These are phyloP conservation scores for Aphaenogaster rudis DNA, from an alignment of 1,140 invertebrate genomes.

Conservation along the genomic window DNA sequence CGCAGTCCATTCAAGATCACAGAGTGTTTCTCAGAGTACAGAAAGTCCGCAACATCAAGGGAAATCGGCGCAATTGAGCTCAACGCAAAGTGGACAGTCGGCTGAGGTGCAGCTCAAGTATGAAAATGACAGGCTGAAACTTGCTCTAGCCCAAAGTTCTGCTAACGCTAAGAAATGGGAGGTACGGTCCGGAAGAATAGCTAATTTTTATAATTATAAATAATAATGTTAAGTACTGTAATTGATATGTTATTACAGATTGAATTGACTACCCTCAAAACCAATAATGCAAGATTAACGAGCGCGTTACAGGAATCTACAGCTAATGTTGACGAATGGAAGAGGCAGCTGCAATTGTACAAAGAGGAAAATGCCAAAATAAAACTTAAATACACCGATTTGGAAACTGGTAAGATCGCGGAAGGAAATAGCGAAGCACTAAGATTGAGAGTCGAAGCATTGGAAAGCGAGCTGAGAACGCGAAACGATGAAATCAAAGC, in stretches of 20 bases:
- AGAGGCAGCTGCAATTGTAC: slow-evolving; percentile 97
- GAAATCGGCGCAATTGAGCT: slow-evolving; percentile 78
- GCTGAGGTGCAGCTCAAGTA: slow-evolving; percentile 97
- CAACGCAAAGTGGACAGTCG: slow-evolving; percentile 79
- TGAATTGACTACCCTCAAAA: slow-evolving; percentile 97
- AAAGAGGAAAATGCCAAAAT: slow-evolving; percentile 98
- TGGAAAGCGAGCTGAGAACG: slow-evolving; percentile 92
- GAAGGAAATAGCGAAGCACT: slow-evolving; percentile 88
- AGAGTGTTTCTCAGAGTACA: slow-evolving; percentile 85
- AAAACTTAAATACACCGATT: slow-evolving; percentile 92
- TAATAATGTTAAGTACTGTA: not conserved
- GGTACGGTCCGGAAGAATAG: slow-evolving; percentile 76
- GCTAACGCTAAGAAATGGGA: slow-evolving; percentile 99
- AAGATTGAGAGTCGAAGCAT: slow-evolving; percentile 91
- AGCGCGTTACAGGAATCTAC: slow-evolving; percentile 98
- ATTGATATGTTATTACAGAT: slow-evolving; percentile 85
- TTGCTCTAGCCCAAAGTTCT: slow-evolving; percentile 98
- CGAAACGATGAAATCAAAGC: slow-evolving; percentile 93
- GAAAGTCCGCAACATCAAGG: slow-evolving; percentile 86
- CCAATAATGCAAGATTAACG: slow-evolving; percentile 97
- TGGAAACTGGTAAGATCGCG: slow-evolving; percentile 90
- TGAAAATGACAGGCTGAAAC: slow-evolving; percentile 98
- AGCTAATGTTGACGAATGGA: slow-evolving; percentile 99
- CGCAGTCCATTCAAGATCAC: slow-evolving; percentile 85
- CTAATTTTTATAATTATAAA: not conserved